Conservation (phyloP, 2,113 vertebrate genomes). For the Hipposideros armiger region DNA sequence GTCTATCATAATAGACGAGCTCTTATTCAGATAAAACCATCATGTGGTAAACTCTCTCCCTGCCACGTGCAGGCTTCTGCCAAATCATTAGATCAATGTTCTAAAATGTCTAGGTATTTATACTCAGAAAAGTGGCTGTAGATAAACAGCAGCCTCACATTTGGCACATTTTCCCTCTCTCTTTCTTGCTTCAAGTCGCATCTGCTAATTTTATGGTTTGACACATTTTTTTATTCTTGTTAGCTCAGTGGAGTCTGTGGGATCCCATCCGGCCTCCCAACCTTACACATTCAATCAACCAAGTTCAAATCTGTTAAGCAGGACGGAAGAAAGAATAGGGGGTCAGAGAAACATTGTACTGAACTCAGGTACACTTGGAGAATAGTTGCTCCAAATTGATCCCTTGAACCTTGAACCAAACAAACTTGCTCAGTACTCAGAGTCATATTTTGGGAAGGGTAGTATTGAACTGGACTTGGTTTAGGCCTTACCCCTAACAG, state of each 20-base stretch:
- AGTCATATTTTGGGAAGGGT: not conserved
- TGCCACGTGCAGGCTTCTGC: conserved; percentile 56
- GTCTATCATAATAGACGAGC: conserved; percentile 64
- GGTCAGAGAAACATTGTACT: not conserved
- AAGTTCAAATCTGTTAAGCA: conserved; percentile 38
- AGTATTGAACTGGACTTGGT: not conserved
- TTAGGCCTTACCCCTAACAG: not conserved
- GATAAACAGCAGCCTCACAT: conserved; percentile 52
- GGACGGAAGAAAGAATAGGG: conserved; percentile 30
- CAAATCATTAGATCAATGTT: conserved; percentile 56
- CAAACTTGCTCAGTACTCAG: not conserved
- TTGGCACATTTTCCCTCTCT: conserved; percentile 20
- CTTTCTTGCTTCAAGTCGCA: conserved; percentile 55
- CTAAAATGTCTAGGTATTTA: conserved; percentile 35
- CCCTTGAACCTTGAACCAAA: not conserved
- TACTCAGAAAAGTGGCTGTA: conserved; percentile 57
- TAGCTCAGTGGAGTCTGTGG: conserved; percentile 47
- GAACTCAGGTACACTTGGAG: not conserved
- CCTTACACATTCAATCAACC: not conserved
- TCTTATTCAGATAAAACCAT: conserved; percentile 69
- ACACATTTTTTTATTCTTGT: conserved; percentile 64
- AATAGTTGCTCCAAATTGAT: not conserved
- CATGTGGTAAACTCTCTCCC: conserved; percentile 36
- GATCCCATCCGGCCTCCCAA: not conserved
- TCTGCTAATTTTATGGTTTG: conserved; percentile 59